Percentiles rank a stretch among this genome's conserved stretches.
Evolutionary conservation across 2,888 invertebrate species (phyloP).

Genomic region (Deroplatys truncata): DNA sequence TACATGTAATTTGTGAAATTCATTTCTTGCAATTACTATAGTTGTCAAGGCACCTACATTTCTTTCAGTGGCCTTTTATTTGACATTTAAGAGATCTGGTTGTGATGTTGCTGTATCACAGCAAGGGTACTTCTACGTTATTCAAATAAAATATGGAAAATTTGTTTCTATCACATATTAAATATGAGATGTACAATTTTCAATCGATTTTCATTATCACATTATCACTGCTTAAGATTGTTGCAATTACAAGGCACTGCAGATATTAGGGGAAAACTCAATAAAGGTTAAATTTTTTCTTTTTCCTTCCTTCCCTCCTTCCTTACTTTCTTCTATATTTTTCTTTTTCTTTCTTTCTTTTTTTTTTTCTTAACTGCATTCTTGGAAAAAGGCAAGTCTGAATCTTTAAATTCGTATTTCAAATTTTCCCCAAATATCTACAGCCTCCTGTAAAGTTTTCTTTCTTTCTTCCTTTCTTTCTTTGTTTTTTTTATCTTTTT

Average conservation of each 20-base stretch:
- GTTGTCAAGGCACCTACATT: constrained; percentile 2
- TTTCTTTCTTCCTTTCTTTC: too few relatives aligned
- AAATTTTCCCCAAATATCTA: too few relatives aligned
- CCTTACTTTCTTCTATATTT: neutral
- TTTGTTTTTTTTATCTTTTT: too few relatives aligned
- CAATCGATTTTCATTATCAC: neutral
- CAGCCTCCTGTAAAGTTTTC: too few relatives aligned
- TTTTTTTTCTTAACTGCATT: neutral
- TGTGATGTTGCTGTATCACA: neutral
- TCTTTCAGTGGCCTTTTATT: constrained; percentile 2
- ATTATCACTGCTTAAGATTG: neutral
- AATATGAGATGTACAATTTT: neutral
- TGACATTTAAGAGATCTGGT: neutral
- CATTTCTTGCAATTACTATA: neutral
- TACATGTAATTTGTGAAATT: neutral
- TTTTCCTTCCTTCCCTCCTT: neutral
- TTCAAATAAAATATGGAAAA: neutral
- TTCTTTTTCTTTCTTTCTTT: neutral
- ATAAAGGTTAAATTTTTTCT: too few relatives aligned
- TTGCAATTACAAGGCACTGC: neutral
- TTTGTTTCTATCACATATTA: neutral
- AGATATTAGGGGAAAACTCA: neutral
- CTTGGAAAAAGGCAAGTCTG: neutral
- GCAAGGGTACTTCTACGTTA: neutral
- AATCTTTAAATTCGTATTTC: too few relatives aligned